Evolutionary conservation across 1,140 invertebrate genomes (phyloP).

Genomic region (Monochamus saltuarius): DNA sequence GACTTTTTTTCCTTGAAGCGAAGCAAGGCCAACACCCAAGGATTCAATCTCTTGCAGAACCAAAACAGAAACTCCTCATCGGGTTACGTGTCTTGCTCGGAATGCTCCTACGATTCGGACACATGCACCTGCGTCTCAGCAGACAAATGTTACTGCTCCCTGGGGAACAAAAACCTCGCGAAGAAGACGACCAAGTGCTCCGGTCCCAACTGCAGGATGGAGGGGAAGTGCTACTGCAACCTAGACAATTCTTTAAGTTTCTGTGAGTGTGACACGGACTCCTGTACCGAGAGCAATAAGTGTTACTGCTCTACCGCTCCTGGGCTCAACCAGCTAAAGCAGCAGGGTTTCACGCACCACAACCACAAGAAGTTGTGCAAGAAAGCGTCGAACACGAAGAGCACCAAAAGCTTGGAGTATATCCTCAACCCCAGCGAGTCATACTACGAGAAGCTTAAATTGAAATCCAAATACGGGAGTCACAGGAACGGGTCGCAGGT

Average conservation of each 20-base stretch:
- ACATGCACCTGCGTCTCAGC: constrained; percentile 72
- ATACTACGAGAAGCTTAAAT: constrained; percentile 52
- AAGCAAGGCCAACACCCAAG: constrained; percentile 20
- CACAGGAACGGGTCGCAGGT: background rate
- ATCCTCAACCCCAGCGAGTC: constrained; percentile 50
- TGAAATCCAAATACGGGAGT: constrained; percentile 29
- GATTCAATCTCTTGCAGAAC: constrained; percentile 44
- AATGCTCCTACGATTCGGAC: constrained; percentile 80
- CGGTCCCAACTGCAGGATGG: constrained; percentile 36
- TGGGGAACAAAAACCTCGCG: constrained; percentile 49
- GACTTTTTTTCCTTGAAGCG: constrained; percentile 61
- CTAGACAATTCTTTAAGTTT: constrained; percentile 54
- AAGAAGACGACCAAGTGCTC: constrained; percentile 24
- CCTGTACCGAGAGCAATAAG: constrained; percentile 83
- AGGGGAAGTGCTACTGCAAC: constrained; percentile 71
- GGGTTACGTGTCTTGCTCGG: constrained; percentile 82
- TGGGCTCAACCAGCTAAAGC: constrained; percentile 54
- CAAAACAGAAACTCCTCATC: constrained; percentile 66
- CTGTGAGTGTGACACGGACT: constrained; percentile 80
- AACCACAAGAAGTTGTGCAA: constrained; percentile 49
- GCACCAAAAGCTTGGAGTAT: constrained; percentile 61
- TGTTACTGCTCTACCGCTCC: constrained; percentile 74
- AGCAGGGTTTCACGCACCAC: constrained; percentile 57
- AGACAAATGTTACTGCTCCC: constrained; percentile 75
- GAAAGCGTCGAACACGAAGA: constrained; percentile 52